Evolutionary conservation across 2,113 vertebrate genomes (phyloP).

Genomic region (Pao palembangensis): DNA sequence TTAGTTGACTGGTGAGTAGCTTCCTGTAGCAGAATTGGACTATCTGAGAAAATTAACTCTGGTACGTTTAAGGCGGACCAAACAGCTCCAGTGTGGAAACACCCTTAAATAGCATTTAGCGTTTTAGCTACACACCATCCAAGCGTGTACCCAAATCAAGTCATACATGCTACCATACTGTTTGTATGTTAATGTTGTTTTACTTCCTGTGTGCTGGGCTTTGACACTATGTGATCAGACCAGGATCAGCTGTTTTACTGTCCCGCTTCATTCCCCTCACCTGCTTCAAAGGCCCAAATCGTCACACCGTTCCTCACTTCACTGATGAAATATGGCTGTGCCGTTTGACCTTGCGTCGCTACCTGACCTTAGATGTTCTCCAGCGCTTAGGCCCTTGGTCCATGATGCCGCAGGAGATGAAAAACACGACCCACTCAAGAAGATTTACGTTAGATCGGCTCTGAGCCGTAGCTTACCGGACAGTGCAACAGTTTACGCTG

Average conservation of each 20-base stretch:
- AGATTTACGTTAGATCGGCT: constrained; percentile 57
- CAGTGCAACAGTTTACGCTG: constrained; percentile 35
- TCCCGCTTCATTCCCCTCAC: neutral
- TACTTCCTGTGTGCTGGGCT: no score
- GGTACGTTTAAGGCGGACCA: no score
- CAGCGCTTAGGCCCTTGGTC: constrained; percentile 46
- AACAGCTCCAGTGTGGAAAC: no score
- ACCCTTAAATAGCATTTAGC: no score
- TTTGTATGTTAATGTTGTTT: no score
- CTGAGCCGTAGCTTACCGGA: constrained; percentile 19
- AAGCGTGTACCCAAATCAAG: no score
- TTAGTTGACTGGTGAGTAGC: no score
- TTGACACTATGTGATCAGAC: no score
- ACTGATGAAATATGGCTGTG: constrained; percentile 55
- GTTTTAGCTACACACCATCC: no score
- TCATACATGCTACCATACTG: no score
- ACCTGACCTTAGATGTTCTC: constrained; percentile 58
- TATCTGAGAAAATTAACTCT: no score
- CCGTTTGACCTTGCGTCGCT: constrained; percentile 61
- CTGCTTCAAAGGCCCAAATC: constrained; percentile 21
- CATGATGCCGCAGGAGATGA: constrained; percentile 44
- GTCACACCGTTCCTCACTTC: constrained; percentile 41
- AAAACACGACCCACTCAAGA: constrained; percentile 55
- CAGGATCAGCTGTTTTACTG: neutral
- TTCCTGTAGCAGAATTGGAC: no score